phyloP scores from a whole-genome alignment of 2,888 invertebrate genomes.

The Serrognathus titanus region DNA sequence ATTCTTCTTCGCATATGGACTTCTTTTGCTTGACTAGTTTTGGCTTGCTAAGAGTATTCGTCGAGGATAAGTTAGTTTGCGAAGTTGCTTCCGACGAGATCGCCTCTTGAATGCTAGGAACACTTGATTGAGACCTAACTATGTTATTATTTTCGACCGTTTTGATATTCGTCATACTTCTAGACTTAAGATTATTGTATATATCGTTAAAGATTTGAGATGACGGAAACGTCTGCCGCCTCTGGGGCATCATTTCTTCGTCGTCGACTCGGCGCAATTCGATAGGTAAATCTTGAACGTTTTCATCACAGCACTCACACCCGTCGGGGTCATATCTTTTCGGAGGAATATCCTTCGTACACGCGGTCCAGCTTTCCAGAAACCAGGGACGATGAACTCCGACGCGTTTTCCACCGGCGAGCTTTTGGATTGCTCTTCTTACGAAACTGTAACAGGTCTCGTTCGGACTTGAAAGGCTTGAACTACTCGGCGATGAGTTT shows the following conservation, averaged over 20 bases:
- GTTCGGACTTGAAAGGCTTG: slow-evolving; percentile 85
- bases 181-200: slow-evolving; percentile 66
- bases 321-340: slow-evolving; percentile 54
- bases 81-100: slow-evolving; percentile 24
- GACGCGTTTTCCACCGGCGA: slow-evolving; percentile 65
- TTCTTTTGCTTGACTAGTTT: slow-evolving; percentile 83
- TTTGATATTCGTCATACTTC: slow-evolving; percentile 79
- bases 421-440: slow-evolving; percentile 76
- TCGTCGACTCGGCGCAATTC: slow-evolving; percentile 79
- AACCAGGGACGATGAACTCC: slow-evolving; percentile 65
- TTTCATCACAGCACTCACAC: slow-evolving; percentile 60
- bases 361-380: slow-evolving; percentile 71
- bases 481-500: slow-evolving; percentile 70
- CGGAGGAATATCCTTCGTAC: slow-evolving; percentile 43
- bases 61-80: slow-evolving; percentile 11
- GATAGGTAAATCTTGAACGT: slow-evolving; percentile 77
- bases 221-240: slow-evolving; percentile 54
- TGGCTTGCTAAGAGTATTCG: slow-evolving; percentile 52
- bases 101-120: slow-evolving; percentile 57
- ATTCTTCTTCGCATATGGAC: slow-evolving; percentile 74
- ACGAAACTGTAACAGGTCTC: slow-evolving; percentile 94
- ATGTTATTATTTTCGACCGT: slow-evolving; percentile 69
- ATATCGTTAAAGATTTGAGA: slow-evolving; percentile 47
- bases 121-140: slow-evolving; percentile 72
- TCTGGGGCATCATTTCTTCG: slow-evolving; percentile 50